phyloP scores from a whole-genome alignment of 2,113 vertebrate species.

The Pseudorasbora parva region DNA sequence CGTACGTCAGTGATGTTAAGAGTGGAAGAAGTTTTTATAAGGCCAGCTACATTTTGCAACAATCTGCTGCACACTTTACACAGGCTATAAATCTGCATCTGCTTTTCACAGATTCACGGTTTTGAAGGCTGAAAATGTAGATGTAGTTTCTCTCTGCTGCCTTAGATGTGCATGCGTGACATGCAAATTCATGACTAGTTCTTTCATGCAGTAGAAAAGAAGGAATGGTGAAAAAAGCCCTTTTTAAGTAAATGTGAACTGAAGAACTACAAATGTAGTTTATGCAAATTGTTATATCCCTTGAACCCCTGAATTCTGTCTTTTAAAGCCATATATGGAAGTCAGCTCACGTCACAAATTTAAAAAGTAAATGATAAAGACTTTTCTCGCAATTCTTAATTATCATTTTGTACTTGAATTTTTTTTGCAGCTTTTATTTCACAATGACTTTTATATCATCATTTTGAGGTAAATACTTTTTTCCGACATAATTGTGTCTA shows the following conservation, averaged over 20 bases:
- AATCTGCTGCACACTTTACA: slow-evolving; percentile 10
- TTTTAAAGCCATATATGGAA: too few relatives aligned
- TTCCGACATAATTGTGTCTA: too few relatives aligned
- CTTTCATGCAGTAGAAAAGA: not conserved
- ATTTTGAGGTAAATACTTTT: not conserved
- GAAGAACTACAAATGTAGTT: not conserved
- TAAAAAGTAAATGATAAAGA: too few relatives aligned
- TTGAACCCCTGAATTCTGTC: too few relatives aligned
- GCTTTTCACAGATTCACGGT: not conserved
- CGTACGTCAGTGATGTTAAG: slow-evolving; percentile 35
- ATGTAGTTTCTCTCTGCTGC: not conserved
- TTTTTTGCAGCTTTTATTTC: too few relatives aligned
- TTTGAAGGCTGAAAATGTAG: not conserved
- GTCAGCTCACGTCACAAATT: too few relatives aligned
- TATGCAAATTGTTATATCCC: not conserved
- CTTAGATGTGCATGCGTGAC: not conserved
- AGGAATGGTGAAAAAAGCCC: not conserved
- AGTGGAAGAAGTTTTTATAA: slow-evolving; percentile 41
- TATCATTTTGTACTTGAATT: too few relatives aligned
- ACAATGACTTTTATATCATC: not conserved
- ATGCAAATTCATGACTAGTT: not conserved
- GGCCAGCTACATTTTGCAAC: slow-evolving; percentile 25
- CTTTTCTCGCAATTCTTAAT: too few relatives aligned
- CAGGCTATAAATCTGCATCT: slow-evolving; percentile 35
- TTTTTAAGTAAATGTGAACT: not conserved